phyloP scores from a whole-genome alignment of 2,113 vertebrate species.

The Chamaetylas fuelleborni region DNA sequence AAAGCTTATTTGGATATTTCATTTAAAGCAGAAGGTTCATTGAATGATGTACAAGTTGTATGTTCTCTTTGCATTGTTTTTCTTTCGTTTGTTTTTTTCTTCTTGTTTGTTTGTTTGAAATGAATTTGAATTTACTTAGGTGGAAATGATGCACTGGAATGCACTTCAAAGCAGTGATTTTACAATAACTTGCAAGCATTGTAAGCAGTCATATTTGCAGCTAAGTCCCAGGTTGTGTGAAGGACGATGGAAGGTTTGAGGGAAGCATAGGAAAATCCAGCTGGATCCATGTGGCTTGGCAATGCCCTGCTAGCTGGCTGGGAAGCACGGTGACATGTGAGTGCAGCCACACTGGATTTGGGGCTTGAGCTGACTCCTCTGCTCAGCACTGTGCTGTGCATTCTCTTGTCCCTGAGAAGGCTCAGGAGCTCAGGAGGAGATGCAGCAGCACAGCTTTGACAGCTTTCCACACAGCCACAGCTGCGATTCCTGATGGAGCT shows the following conservation, averaged over 20 bases:
- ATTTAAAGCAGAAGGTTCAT: background rate
- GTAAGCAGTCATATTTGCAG: background rate
- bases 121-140: background rate
- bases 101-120: background rate
- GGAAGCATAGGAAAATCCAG: background rate
- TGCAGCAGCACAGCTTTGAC: background rate
- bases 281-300: background rate
- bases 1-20: background rate
- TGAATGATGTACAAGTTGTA: background rate
- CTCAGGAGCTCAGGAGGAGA: background rate
- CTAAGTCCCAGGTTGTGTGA: background rate
- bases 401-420: background rate
- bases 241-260: background rate
- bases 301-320: background rate
- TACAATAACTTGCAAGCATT: background rate
- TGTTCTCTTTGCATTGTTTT: background rate
- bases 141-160: background rate
- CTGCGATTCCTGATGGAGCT: background rate
- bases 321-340: fast-evolving
- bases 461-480: fast-evolving
- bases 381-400: background rate
- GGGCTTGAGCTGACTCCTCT: background rate
- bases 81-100: background rate
- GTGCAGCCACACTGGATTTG: background rate
- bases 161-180: background rate